Conservation (phyloP, 1,140 invertebrate genomes). For the Oreohelix idahoensis region DNA sequence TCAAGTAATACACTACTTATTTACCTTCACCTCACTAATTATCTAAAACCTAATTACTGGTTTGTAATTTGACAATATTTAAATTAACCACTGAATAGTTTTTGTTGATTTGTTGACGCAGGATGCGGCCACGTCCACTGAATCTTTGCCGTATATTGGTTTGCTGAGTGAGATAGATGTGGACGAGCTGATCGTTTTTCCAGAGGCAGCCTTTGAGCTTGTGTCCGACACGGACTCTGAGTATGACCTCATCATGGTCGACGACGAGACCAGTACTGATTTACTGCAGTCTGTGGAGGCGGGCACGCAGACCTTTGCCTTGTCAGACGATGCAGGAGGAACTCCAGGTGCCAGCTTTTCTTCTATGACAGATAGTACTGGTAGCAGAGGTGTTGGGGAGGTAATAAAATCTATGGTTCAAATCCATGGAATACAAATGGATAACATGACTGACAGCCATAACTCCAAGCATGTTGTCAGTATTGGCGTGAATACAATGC, state of each 20-base stretch:
- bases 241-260: constrained; percentile 59
- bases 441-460: neutral
- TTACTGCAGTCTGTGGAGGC: constrained; percentile 48
- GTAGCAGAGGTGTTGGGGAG: constrained; percentile 24
- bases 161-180: constrained; percentile 68
- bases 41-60: too few relatives aligned
- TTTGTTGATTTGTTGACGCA: neutral
- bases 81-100: too few relatives aligned
- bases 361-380: constrained; percentile 15
- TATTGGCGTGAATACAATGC: constrained; percentile 61
- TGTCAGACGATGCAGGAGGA: neutral
- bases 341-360: neutral
- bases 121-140: constrained; percentile 66
- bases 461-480: constrained; percentile 48
- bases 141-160: constrained; percentile 67
- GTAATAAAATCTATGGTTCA: constrained; percentile 30
- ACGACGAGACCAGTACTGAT: constrained; percentile 56
- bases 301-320: constrained; percentile 57
- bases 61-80: too few relatives aligned
- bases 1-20: too few relatives aligned
- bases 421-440: neutral
- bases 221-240: constrained; percentile 48
- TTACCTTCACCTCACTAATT: too few relatives aligned
- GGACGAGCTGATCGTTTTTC: constrained; percentile 65
- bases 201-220: constrained; percentile 60